Percentiles rank a stretch among this genome's conserved stretches.
These are phyloP conservation scores for Fulica atra DNA, from an alignment of 2,113 vertebrate genomes.

Conservation along the genomic window DNA sequence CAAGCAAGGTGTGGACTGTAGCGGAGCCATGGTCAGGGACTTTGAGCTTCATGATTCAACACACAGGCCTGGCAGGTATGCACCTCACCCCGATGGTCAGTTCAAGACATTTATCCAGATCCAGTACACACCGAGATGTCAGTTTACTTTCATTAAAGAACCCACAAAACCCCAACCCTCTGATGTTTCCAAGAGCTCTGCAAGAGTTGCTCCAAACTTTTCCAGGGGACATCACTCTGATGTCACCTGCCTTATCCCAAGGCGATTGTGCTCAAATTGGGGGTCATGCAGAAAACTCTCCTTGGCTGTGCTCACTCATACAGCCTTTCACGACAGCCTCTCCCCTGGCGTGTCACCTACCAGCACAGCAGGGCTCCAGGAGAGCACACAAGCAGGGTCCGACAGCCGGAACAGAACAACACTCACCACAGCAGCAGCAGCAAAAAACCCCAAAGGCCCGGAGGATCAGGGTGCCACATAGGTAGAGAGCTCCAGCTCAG, in stretches of 20 bases:
- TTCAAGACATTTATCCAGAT: neutral
- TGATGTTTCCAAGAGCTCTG: neutral
- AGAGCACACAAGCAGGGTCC: neutral
- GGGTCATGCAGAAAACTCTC: neutral
- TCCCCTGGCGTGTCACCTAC: neutral
- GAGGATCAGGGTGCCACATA: neutral
- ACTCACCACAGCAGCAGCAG: neutral
- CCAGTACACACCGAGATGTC: neutral
- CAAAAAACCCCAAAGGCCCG: neutral
- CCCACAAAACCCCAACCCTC: neutral
- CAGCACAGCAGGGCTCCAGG: neutral
- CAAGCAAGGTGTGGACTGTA: neutral
- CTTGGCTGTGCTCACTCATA: neutral
- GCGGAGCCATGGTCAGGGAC: neutral
- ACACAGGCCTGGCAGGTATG: neutral
- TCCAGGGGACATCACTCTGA: neutral
- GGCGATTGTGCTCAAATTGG: neutral
- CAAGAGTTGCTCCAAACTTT: neutral
- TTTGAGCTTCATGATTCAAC: neutral
- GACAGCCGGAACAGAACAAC: neutral
- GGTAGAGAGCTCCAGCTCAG: neutral
- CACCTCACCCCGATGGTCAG: neutral
- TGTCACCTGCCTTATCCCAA: neutral
- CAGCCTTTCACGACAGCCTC: rapidly evolving
- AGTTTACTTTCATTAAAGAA: neutral